Evolutionary conservation across 1,140 invertebrate species (phyloP).

Genomic region (Aradophagus sp.): DNA sequence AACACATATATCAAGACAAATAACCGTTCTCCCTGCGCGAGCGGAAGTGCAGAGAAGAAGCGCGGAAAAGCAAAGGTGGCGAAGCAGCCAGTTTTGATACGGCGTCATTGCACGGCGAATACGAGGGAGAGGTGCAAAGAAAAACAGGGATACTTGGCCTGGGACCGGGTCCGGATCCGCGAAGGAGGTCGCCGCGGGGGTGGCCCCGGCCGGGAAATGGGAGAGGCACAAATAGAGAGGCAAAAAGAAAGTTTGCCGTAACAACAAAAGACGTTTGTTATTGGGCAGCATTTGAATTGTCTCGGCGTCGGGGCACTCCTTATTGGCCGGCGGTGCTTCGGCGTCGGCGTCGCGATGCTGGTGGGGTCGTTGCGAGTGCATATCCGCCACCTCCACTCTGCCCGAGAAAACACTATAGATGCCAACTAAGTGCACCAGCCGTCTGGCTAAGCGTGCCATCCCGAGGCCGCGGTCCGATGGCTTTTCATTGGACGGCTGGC

Average conservation of each 20-base stretch:
- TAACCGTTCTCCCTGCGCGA: no score
- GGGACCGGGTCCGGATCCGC: not conserved
- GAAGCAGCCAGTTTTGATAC: no score
- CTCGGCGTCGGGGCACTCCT: conserved; percentile 72
- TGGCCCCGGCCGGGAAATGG: conserved; percentile 41
- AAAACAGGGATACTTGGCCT: no score
- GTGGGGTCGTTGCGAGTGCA: conserved; percentile 65
- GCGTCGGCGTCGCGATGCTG: conserved; percentile 68
- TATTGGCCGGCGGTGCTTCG: conserved; percentile 69
- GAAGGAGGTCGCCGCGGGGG: conserved; percentile 11
- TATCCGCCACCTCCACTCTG: conserved; percentile 58
- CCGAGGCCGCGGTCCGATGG: no score
- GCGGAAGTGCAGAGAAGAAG: no score
- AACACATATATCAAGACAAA: no score
- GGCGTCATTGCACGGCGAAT: no score
- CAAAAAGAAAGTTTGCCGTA: conserved; percentile 72
- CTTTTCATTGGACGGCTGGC: no score
- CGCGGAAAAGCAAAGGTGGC: no score
- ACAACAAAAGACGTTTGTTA: conserved; percentile 77
- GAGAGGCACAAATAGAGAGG: conserved; percentile 63
- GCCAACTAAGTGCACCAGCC: conserved; percentile 63
- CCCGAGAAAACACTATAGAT: conserved; percentile 63
- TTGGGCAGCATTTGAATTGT: conserved; percentile 75
- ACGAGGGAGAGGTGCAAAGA: no score
- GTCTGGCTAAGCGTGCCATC: conserved; percentile 41